Evolutionary conservation across 2,888 invertebrate species (phyloP), one percentile per base, ranked within the genome.

Genomic region (Callyntrura guangdongensis): DNA sequence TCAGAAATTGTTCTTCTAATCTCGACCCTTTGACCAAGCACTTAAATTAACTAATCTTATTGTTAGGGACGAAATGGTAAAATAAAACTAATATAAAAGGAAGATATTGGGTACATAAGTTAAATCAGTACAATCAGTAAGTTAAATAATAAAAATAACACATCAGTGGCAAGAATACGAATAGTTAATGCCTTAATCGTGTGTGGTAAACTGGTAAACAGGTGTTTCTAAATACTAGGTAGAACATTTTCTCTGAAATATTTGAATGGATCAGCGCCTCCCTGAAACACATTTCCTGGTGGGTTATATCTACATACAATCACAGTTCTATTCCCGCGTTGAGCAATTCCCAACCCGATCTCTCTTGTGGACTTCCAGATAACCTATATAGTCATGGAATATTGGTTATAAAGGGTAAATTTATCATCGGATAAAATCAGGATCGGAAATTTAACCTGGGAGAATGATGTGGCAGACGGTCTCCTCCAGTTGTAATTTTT

Each of bases 211-310:
- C 6, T 36, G 36, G 36, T 36, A 6, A 36, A 36, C 2, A 88
- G 53, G 56, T 56, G n/a, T n/a, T n/a, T 72, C 20, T 87, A 79
- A 3, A 83, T 45, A 25, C 83, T 67, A 64, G 86, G 91, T 12
- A 87, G 53, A 14, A 93, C 93, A 89, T 93, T 93, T 82, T 93
- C 92, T 61, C 87, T 88, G 74, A 93, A 93, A 83, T 82, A 92
- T 47, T 87, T 92, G 9, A 86, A 88, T 5, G 91, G 89, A 69
- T 93, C 93, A 47, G 92, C 92, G 56, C 89, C 86, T 11, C 87
- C 87, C 45, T 86, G 91, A 47, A 89, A 90, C 11, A 93, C 81
- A 82, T 93, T 93, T 45, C 93, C 93, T 5, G 92, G 90, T 11
- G 92, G 92, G 3, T 79, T 91, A 59, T 92, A 93, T 36, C 91